A percentile compares a stretch with the other conserved stretches of the same genome.
These are phyloP conservation scores for Microctenopoma steveboyesi DNA, from an alignment of 2,797 vertebrate species.

Conservation along the genomic window DNA sequence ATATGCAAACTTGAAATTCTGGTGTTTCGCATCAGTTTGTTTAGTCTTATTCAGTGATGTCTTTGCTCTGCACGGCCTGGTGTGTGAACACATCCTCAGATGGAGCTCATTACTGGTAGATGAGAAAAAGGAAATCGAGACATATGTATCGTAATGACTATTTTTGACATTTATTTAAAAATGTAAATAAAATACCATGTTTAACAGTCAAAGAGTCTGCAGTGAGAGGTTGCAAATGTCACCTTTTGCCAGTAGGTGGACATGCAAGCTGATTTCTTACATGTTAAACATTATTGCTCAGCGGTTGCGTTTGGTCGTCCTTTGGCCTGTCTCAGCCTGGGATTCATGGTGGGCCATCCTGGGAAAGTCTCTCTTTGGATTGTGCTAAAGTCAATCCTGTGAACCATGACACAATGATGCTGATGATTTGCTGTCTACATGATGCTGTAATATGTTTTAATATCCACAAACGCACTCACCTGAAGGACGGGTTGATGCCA, in stretches of 20 bases:
- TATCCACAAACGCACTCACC: conserved; percentile 51
- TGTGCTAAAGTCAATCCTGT: conserved; percentile 79
- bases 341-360: conserved; percentile 69
- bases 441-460: not conserved
- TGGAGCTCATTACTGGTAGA: no score
- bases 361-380: conserved; percentile 77
- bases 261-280: not conserved
- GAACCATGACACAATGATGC: conserved; percentile 27
- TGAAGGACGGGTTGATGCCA: conserved; percentile 80
- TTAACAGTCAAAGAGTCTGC: not conserved
- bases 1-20: conserved; percentile 9
- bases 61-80: no score
- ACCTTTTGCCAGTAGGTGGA: not conserved
- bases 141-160: no score
- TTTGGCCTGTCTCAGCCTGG: conserved; percentile 7
- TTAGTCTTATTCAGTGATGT: not conserved
- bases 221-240: not conserved
- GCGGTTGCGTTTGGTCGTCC: conserved; percentile 17
- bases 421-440: not conserved
- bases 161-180: no score
- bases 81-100: no score
- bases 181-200: no score
- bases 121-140: no score
- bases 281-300: not conserved
- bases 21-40: conserved; percentile 2